Base-by-base conservation (phyloP, 2,113 vertebrate species). In the Thalassarche chlororhynchos region DNA sequence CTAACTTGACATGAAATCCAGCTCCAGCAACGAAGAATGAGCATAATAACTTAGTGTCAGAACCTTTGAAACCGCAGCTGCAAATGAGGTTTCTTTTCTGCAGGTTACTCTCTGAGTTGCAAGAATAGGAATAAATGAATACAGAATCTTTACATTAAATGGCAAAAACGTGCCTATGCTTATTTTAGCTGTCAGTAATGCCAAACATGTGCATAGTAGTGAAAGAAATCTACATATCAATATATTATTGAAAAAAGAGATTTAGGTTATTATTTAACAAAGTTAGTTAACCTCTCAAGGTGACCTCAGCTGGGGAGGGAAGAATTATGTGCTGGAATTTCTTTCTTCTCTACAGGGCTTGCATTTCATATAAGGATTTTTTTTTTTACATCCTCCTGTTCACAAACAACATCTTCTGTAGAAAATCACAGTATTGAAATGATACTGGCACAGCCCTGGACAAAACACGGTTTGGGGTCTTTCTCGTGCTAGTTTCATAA, bases 251-350 rank as follows among this genome's bases (percentile, higher is more conserved):
- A 52, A 91, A 93, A 68, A 34, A 70, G 31, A 54, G 8, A 58
- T 69, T 84, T 49, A 81, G 19, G 17, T 68, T 84, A 65, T 84
- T 91, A 85, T 85, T 88, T 52, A 88, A 83, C 5, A 28, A 64
- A 68, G n/a, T 87, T 84, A 86, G 94, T 95, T 95, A 97, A 91
- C 26, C 44, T 51, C n/a, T 91, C 87, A 89, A 55, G 57, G 76
- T 79, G 34, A 84, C 62, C 76, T 60, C 62, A 60, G 44, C 14
- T 61, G 31, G 80, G 38, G 19, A 71, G 9, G 17, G 29, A 66
- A 83, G 20, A 89, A 90, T 83, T 76, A 65, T 86, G 92, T 84
- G 13, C 26, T 65, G 18, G 16, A 5, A 5, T 58, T 57, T 72
- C 13, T 55, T 81, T 55, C 5, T 54, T 74, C 54, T 89, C 74